These are phyloP conservation scores for Furcifer pardalis DNA, from an alignment of 2,797 vertebrate species.

Conservation along the genomic window DNA sequence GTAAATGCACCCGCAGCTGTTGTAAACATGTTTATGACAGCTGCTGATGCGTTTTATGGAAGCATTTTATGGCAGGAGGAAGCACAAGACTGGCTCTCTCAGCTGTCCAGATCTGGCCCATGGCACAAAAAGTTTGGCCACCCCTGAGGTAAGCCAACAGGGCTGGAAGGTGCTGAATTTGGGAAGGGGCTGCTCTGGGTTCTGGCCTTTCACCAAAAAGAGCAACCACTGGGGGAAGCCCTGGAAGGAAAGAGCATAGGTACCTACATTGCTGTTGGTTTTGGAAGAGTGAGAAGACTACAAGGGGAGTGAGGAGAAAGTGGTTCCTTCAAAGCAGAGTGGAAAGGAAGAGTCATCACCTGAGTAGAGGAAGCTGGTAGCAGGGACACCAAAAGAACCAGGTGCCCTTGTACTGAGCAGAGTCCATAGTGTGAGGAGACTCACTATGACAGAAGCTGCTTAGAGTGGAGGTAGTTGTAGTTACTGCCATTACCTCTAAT, in stretches of 20 bases:
- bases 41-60: no score
- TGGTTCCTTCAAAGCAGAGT: not conserved
- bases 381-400: not conserved
- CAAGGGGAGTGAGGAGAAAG: no score
- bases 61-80: no score
- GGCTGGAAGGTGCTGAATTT: not conserved
- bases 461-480: not conserved
- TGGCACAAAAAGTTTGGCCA: no score
- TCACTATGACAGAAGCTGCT: not conserved
- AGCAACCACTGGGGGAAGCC: not conserved
- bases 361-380: not conserved
- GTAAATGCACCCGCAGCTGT: no score
- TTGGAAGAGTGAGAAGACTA: not conserved
- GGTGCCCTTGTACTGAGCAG: not conserved
- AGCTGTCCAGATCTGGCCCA: no score
- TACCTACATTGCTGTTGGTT: not conserved
- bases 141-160: not conserved
- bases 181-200: not conserved
- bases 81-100: no score
- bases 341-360: not conserved
- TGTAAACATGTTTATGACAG: no score
- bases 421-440: not conserved
- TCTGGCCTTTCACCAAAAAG: not conserved
- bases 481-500: not conserved
- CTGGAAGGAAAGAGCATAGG: not conserved